Base-by-base conservation (phyloP, 1,140 invertebrate genomes). In the Drosophila ficusphila region DNA sequence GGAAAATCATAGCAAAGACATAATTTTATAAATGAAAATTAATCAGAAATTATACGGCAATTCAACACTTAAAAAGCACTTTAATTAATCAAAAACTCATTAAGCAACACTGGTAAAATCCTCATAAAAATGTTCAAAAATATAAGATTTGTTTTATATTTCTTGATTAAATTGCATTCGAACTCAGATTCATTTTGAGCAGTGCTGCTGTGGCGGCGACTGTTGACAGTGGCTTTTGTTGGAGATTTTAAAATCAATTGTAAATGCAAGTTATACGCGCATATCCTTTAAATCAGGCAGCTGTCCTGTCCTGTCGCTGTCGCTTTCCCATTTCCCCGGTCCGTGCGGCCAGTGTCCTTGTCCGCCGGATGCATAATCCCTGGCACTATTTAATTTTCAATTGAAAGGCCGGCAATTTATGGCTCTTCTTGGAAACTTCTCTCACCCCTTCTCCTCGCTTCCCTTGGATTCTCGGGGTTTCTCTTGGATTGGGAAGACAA, bases 361-460 rank as follows among this genome's bases (percentile, higher is more conserved):
- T 56, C 62, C 31, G 39, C 18, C 69, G 61, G 65, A 61, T 81
- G 18, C 76, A 76, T 86, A 76, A 81, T 76, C 72, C 76, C 49
- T 54, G 72, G 36, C 68, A 86, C 81, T 85, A 85, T 85, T 86
- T 85, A 85, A 85, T 85, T 86, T 85, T 73, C 76, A 81, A 85
- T 85, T 85, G 67, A 73, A 86, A 60, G 60, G 46, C 58, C 47
- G 51, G 27, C 65, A 86, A 85, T 85, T 85, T 86, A 85, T 86
- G 67, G 48, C 41, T 38, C 41, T 57, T 68, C 18, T 36, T 44
- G 46, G 29, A 34, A 52, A 72, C 16, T 46, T 47, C 31, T 12
- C 49, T 0, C 51, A 6, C 16, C 5, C 12, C n/a, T n/a, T n/a
- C n/a, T 4, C 31, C 18, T 8, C 41, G 5, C 8, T 18, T 18